Percentiles rank a stretch among this genome's conserved stretches.
Conservation (phyloP, 2,113 vertebrate species). For the Petrocephalus zakoni region DNA sequence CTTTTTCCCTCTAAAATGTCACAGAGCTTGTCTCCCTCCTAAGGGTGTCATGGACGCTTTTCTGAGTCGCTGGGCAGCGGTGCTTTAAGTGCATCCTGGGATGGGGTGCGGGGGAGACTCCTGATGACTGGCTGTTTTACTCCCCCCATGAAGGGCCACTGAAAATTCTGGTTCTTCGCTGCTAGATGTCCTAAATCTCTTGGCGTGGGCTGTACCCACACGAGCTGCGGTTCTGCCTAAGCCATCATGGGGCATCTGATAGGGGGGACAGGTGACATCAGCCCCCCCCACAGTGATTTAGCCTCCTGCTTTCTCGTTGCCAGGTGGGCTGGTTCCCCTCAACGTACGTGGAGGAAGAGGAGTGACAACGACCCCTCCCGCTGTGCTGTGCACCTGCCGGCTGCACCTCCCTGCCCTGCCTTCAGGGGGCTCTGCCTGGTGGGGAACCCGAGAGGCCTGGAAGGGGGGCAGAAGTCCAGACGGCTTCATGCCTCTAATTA, state of each 20-base stretch:
- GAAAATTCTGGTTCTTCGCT: conserved; percentile 27
- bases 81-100: conserved; percentile 2
- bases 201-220: not conserved
- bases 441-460: conserved; percentile 43
- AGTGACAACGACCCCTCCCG: conserved; percentile 59
- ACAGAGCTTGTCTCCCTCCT: conserved; percentile 9
- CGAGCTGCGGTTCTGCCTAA: not conserved
- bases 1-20: conserved; percentile 21
- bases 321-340: conserved; percentile 98
- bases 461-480: conserved; percentile 39
- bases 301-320: conserved; percentile 14
- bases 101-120: not conserved
- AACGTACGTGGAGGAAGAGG: conserved; percentile 89
- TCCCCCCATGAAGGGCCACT: conserved; percentile 20
- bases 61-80: conserved; percentile 18
- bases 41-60: conserved; percentile 23
- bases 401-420: conserved; percentile 50
- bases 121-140: not conserved
- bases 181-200: not conserved
- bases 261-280: not conserved
- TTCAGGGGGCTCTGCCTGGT: conserved; percentile 43
- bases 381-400: not conserved
- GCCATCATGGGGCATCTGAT: not conserved
- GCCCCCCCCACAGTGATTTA: not conserved
- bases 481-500: conserved; percentile 46